Percentiles rank a stretch among this genome's conserved stretches.
These are phyloP conservation scores for Oryctolagus cuniculus DNA, from an alignment of 2,113 vertebrate genomes.

Conservation along the genomic window mOryCun1.1 NC_091445.1:48307001-48307500, in stretches of 20 bases:
- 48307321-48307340: background rate
- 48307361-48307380: background rate
- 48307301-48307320: background rate
- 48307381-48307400: slow-evolving; percentile 21
- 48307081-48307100: slow-evolving; percentile 15
- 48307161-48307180: background rate
- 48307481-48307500: slow-evolving; percentile 22
- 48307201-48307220: background rate
- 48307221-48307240: background rate
- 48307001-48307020: background rate
- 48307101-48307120: background rate
- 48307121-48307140: background rate
- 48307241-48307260: background rate
- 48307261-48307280: background rate
- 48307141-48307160: background rate
- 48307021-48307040: background rate
- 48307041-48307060: slow-evolving; percentile 44
- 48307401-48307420: background rate
- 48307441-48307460: background rate
- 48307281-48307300: background rate
- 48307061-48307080: slow-evolving; percentile 45
- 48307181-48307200: background rate
- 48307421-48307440: background rate
- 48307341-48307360: background rate
- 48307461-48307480: background rate